Base-by-base conservation (phyloP, 2,113 vertebrate genomes). In the Paraplagusia blochii region DNA sequence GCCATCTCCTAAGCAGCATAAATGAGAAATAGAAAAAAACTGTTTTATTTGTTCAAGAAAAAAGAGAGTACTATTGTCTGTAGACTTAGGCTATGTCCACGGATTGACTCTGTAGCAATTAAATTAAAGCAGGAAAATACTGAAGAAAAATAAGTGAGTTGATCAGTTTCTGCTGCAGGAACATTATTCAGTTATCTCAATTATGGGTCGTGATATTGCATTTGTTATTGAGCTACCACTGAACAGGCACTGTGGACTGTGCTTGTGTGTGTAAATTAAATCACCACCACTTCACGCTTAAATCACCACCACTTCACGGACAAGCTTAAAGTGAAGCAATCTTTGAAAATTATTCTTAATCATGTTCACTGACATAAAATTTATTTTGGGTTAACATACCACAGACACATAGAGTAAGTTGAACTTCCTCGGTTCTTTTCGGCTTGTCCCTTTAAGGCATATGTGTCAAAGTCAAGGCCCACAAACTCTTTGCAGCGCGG, bases 21-120 rank as follows among this genome's bases (percentile, higher is more conserved):
- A 63, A 76, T 76, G 69, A 74, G 64, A 76, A 83, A 78, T 80
- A 83, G n/a, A n/a, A n/a, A 82, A 80, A 69, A 76, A 72, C 42
- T 49, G 80, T 80, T 81, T 76, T 76, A 85, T 83, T 64, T 42
- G 50, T 66, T 71, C 71, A 72, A 69, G 64, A 63, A 77, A 51
- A 44, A 69, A 66, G 48, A 29, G 22, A 29, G 22, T 29, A 29
- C 22, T 29, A 4, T 29, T 29, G 22, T 29, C 22, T 29, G 22
- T 29, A 29, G 22, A 56, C 45, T 39, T 56, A 85, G 75, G 79
- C 70, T 16, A 11, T 29, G 6, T 57, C 10, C 1, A 16, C 15
- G 11, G 45, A 29, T 45, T 36, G 45, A 50, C 74, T 10, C 11
- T 1, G 7, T 39, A 51, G 51, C 50, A 33, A 16, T 19, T 29